These are phyloP conservation scores for Drosophila planitibia DNA, from an alignment of 2,888 invertebrate species.

Conservation along the genomic window DNA sequence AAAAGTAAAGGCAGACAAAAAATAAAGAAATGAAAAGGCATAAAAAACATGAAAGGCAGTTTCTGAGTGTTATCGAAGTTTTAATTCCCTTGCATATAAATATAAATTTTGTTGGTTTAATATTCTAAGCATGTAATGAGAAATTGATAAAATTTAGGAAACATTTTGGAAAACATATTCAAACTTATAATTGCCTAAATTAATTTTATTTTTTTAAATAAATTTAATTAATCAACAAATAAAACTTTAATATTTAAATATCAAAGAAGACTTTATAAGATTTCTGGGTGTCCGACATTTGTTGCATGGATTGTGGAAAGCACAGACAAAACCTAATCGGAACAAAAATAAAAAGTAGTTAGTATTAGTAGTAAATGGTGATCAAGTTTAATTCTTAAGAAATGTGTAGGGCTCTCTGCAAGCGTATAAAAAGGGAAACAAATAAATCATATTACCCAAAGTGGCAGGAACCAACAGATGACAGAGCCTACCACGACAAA, in stretches of 20 bases:
- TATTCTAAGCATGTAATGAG: neutral
- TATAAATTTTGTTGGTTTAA: neutral
- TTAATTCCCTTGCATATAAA: slow-evolving; percentile 1
- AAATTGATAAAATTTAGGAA: neutral
- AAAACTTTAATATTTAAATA: neutral
- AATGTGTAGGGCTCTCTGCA: neutral
- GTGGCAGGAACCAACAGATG: slow-evolving; percentile 32
- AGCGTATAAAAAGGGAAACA: neutral
- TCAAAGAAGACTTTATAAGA: neutral
- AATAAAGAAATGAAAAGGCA: slow-evolving; percentile 7
- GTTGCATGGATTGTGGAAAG: neutral
- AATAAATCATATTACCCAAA: slow-evolving; percentile 16
- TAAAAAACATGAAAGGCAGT: neutral
- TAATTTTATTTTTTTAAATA: neutral
- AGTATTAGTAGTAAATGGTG: neutral
- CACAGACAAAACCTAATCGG: neutral
- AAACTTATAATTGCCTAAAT: neutral
- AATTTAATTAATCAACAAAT: neutral
- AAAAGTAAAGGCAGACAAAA: slow-evolving; percentile 21
- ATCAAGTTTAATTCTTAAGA: neutral
- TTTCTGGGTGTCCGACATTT: neutral
- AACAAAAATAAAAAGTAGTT: neutral
- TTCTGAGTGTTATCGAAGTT: neutral
- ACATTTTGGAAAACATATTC: neutral
- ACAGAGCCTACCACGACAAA: slow-evolving; percentile 44